Conservation (phyloP, 1,140 invertebrate species). For the Trachymyrmex septentrionalis region DNA sequence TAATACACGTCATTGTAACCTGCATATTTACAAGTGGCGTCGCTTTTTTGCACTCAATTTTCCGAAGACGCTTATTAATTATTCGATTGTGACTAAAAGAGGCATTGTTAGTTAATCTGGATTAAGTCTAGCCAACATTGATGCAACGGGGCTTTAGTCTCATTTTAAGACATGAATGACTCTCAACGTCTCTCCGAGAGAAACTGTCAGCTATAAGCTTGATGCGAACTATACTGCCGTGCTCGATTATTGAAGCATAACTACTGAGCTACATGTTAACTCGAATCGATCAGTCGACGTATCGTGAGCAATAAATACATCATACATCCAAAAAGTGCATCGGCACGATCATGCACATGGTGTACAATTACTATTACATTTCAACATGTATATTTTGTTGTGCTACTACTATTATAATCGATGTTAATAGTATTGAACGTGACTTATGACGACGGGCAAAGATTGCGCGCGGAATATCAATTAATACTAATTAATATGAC, state of each 20-base stretch:
- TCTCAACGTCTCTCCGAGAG: conserved; percentile 12
- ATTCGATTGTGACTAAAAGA: background rate
- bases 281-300: conserved; percentile 45
- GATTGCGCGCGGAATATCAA: conserved; percentile 22
- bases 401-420: background rate
- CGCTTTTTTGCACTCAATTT: background rate
- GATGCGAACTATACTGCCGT: conserved; percentile 39
- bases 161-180: conserved; percentile 1
- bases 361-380: background rate
- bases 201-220: conserved; percentile 12
- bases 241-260: conserved; percentile 55
- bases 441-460: conserved; percentile 7
- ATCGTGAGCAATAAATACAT: conserved; percentile 29
- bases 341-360: background rate
- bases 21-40: background rate
- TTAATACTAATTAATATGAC: conserved; percentile 47
- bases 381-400: no score
- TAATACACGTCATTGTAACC: background rate
- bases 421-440: conserved; percentile 6
- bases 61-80: background rate
- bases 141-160: conserved; percentile 5
- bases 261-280: conserved; percentile 45
- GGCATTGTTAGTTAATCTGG: background rate
- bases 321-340: conserved; percentile 8
- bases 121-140: background rate